Conservation (phyloP, 2,797 vertebrate species). For the Dallia pectoralis region DNA sequence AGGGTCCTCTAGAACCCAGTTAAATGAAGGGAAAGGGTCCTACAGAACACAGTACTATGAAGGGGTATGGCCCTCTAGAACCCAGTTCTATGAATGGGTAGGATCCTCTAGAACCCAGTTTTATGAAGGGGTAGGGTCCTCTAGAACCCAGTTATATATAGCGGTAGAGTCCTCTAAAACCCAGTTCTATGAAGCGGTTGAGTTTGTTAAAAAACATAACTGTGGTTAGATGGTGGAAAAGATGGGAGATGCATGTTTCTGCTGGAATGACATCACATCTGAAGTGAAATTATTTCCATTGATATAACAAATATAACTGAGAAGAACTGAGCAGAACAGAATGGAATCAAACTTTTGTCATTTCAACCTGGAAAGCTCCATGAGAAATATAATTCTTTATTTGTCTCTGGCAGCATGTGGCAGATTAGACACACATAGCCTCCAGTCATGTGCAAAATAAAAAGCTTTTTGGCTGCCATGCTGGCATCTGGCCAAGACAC, state of each 20-base stretch:
- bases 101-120: too few species aligned
- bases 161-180: too few species aligned
- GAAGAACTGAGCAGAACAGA: neutral
- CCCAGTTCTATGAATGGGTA: too few species aligned
- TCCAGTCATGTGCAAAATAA: constrained; percentile 30
- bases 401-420: constrained; percentile 41
- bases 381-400: constrained; percentile 56
- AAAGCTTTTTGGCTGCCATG: constrained; percentile 13
- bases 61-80: too few species aligned
- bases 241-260: constrained; percentile 39
- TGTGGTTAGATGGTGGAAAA: constrained; percentile 14
- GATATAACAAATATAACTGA: constrained; percentile 52
- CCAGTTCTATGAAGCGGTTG: too few species aligned
- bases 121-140: too few species aligned
- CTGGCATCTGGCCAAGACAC: constrained; percentile 49
- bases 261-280: constrained; percentile 63
- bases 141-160: too few species aligned
- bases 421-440: constrained; percentile 21
- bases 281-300: constrained; percentile 64
- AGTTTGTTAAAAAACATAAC: neutral
- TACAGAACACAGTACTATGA: too few species aligned
- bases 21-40: too few species aligned
- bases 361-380: constrained; percentile 64
- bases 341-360: constrained; percentile 49
- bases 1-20: too few species aligned